Percentiles rank a stretch among this genome's conserved stretches.
phyloP scores from a whole-genome alignment of 2,797 vertebrate species.

The Hafferia zeledoni region DNA sequence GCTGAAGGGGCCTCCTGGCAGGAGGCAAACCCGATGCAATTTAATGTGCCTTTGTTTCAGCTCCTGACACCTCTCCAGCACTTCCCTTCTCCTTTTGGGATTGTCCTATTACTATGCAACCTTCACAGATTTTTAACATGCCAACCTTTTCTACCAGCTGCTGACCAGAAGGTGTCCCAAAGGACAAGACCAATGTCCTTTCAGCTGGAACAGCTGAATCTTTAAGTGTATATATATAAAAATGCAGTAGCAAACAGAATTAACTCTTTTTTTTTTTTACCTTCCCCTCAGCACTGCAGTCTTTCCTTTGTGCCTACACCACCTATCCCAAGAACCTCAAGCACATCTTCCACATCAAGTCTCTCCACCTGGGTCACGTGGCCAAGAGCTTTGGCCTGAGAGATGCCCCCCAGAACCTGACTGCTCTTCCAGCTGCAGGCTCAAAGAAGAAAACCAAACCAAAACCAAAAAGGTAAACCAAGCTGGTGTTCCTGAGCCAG shows the following conservation, averaged over 20 bases:
- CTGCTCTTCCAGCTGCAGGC: neutral
- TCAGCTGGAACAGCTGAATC: conserved; percentile 52
- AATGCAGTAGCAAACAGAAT: conserved; percentile 40
- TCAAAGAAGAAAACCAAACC: conserved; percentile 61
- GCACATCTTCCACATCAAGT: conserved; percentile 89
- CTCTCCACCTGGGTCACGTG: conserved; percentile 90
- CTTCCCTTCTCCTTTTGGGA: neutral
- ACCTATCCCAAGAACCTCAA: conserved; percentile 86
- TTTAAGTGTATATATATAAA: neutral
- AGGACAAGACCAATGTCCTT: conserved; percentile 11
- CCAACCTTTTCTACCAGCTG: conserved; percentile 33
- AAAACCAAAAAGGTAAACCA: conserved; percentile 67
- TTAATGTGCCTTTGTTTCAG: neutral
- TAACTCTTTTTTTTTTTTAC: neutral
- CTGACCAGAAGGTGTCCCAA: conserved; percentile 28
- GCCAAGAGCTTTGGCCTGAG: conserved; percentile 96
- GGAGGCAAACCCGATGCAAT: neutral
- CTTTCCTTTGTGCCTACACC: conserved; percentile 89
- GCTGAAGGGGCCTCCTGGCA: neutral
- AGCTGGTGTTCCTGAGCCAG: neutral
- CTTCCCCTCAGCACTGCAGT: conserved; percentile 85
- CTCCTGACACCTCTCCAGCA: neutral
- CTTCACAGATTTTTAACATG: conserved; percentile 21
- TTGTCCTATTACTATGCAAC: neutral
- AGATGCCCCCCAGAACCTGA: conserved; percentile 87